Percentiles rank a stretch among this genome's conserved stretches.
These are phyloP conservation scores for Tanytarsus gracilentus DNA, from an alignment of 2,888 invertebrate species.

Conservation along the genomic window DNA sequence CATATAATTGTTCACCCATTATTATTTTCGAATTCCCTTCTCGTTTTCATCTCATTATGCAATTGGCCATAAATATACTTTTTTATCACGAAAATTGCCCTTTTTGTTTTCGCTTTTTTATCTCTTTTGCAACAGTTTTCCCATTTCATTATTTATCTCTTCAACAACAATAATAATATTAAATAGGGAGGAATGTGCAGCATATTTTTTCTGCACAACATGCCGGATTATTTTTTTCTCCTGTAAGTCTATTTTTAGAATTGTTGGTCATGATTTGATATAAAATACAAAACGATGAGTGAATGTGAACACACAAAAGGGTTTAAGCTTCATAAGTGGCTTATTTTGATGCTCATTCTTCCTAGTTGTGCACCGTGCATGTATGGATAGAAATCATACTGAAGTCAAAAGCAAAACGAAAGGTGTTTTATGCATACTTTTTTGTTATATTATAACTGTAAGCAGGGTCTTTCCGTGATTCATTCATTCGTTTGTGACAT, in stretches of 20 bases:
- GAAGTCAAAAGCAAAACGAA: background rate
- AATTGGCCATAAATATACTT: slow-evolving; percentile 6
- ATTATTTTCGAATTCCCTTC: background rate
- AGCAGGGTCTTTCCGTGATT: too few relatives aligned
- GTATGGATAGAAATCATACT: background rate
- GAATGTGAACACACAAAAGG: too few relatives aligned
- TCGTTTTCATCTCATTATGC: background rate
- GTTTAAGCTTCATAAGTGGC: slow-evolving; percentile 9
- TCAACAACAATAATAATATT: background rate
- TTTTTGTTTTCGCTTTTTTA: background rate
- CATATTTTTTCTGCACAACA: too few relatives aligned
- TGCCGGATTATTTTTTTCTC: too few relatives aligned
- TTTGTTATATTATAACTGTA: too few relatives aligned
- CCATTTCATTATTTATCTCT: background rate
- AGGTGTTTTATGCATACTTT: too few relatives aligned
- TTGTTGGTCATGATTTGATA: too few relatives aligned
- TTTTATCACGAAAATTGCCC: slow-evolving; percentile 9
- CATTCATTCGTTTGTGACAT: slow-evolving; percentile 19
- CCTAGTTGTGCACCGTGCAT: background rate
- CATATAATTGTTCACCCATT: too few relatives aligned
- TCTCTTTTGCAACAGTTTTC: background rate
- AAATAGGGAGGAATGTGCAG: too few relatives aligned
- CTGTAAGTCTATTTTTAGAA: background rate
- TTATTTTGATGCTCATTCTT: slow-evolving; percentile 5
- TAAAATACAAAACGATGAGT: too few relatives aligned